These are phyloP conservation scores for Cebus imitator DNA, from an alignment of 2,113 vertebrate species.

Conservation along the genomic window DNA sequence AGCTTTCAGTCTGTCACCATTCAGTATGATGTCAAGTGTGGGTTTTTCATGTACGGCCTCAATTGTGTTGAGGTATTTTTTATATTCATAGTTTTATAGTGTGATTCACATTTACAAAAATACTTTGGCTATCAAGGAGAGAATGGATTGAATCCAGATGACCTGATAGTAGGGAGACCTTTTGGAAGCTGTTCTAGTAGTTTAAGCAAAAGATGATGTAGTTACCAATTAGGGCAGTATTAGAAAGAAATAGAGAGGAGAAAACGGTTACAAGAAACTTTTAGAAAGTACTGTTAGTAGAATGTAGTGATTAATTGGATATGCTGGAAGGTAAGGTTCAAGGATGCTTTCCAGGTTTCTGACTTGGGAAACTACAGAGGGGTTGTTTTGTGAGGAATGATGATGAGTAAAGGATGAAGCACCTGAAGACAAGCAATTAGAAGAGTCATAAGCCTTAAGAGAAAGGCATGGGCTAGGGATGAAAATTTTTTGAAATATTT, in stretches of 20 bases:
- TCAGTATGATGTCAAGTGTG: background rate
- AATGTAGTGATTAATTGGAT: background rate
- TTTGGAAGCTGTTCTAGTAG: background rate
- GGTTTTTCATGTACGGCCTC: background rate
- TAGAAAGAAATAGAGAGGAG: background rate
- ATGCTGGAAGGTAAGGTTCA: background rate
- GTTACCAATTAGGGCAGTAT: background rate
- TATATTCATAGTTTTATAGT: background rate
- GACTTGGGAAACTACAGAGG: background rate
- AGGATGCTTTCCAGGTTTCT: background rate
- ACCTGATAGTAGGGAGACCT: background rate
- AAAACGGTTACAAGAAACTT: background rate
- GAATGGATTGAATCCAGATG: background rate
- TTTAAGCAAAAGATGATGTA: background rate
- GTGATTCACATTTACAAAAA: slow-evolving; percentile 8
- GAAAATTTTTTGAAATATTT: slow-evolving; percentile 30
- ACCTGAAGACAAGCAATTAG: background rate
- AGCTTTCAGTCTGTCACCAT: background rate
- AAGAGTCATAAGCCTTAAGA: background rate
- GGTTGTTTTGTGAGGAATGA: background rate
- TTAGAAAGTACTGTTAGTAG: background rate
- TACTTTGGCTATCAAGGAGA: background rate
- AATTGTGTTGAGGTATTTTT: background rate
- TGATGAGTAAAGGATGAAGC: background rate
- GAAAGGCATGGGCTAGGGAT: background rate